Evolutionary conservation across 1,140 invertebrate genomes (phyloP).

Genomic region (Holcopasites calliopsidis): DNA sequence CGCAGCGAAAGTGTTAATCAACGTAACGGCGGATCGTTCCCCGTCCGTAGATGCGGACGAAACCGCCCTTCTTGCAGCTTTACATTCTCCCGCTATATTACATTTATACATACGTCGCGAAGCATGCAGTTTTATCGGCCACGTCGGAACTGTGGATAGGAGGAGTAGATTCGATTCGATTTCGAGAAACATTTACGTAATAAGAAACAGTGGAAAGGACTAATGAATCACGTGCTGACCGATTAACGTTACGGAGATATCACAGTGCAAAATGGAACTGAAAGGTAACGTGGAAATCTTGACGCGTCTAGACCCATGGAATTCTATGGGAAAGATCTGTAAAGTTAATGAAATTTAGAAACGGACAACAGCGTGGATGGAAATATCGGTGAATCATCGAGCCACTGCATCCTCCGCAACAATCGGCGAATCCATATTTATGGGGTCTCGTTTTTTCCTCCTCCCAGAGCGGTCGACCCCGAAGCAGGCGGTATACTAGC

Average conservation of each 20-base stretch:
- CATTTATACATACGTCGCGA: neutral
- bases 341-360: too few species aligned
- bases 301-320: neutral
- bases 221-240: too few species aligned
- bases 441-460: neutral
- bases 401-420: neutral
- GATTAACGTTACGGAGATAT: neutral
- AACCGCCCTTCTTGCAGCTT: neutral
- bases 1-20: conserved; percentile 40
- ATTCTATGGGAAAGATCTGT: too few species aligned
- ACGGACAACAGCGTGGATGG: neutral
- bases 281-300: neutral
- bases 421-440: conserved; percentile 1
- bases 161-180: neutral
- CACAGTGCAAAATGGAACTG: conserved; percentile 7
- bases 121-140: neutral
- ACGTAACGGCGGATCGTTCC: conserved; percentile 10
- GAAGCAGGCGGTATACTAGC: neutral
- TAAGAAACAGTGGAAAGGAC: neutral
- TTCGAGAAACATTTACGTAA: too few species aligned
- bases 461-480: neutral
- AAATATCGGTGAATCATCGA: conserved; percentile 9
- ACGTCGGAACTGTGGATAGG: neutral
- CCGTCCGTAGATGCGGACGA: neutral
- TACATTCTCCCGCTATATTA: neutral